Percentiles rank a stretch among this genome's conserved stretches.
Conservation (phyloP, 2,888 invertebrate genomes). For the Napeogenes inachia region DNA sequence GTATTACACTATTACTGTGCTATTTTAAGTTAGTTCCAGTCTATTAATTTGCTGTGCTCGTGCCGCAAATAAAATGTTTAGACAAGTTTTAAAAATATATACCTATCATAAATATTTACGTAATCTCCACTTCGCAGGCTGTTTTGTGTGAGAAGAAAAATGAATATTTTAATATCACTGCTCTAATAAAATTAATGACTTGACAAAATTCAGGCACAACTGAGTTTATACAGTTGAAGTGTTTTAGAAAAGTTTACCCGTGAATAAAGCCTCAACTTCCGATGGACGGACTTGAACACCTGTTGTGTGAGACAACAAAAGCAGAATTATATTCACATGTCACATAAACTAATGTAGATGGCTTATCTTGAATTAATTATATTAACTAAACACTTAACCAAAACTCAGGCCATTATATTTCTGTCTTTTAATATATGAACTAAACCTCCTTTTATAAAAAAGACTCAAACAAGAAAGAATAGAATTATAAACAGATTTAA, state of each 20-base stretch:
- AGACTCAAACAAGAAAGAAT: too few relatives aligned
- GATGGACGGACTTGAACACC: slow-evolving; percentile 23
- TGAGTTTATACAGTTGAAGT: slow-evolving; percentile 62
- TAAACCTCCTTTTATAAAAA: too few relatives aligned
- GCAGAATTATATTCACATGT: slow-evolving; percentile 3
- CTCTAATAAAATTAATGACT: slow-evolving; percentile 33
- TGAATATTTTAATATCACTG: slow-evolving; percentile 40
- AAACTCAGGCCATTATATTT: too few relatives aligned
- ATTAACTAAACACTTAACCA: background rate
- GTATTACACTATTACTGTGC: background rate
- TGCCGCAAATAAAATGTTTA: background rate
- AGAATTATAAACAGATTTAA: too few relatives aligned
- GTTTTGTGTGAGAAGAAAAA: slow-evolving; percentile 37
- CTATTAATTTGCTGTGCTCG: background rate
- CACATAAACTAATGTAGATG: slow-evolving; percentile 2
- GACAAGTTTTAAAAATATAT: background rate
- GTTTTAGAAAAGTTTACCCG: slow-evolving; percentile 57
- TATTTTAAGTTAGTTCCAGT: background rate
- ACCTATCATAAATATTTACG: background rate
- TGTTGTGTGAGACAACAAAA: slow-evolving; percentile 17
- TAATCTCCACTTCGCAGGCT: too few relatives aligned
- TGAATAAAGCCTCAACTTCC: slow-evolving; percentile 57
- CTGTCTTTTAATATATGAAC: too few relatives aligned
- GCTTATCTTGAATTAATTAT: background rate
- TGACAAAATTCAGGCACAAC: slow-evolving; percentile 54